Base-by-base conservation (phyloP, 2,113 vertebrate species). In the Rallus limicola region DNA sequence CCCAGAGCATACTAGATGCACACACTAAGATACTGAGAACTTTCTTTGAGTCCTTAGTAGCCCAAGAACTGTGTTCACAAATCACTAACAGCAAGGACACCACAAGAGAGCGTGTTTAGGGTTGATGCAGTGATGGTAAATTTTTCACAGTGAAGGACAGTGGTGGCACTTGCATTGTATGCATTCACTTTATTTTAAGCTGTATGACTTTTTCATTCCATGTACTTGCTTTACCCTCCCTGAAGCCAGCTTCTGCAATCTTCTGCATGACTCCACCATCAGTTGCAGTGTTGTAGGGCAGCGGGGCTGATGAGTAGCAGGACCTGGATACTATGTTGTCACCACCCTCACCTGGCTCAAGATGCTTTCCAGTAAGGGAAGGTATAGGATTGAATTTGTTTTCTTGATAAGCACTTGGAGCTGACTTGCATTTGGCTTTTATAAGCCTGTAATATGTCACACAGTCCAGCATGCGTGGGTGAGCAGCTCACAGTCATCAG, bases 401-500 rank as follows among this genome's bases (percentile, higher is more conserved):
- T 48, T 86, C 11, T 26, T 80, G 14, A n/a, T 65, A 31, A 53
- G 65, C 15, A 34, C 33, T 55, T 82, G 31, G 29, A 69, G 44
- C 6, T 65, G 63, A 42, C 38, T 83, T 12, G 15, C 26, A 34
- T n/a, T 90, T 53, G 16, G 38, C 25, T 46, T 7, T 59, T 50
- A 28, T 16, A 65, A 44, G 10, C 14, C 7, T 60, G 8, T 16
- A n/a, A 33, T 0, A 0, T 70, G 23, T 70, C 6, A 1, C 26
- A 38, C 11, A 56, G 46, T 65, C 56, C 20, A 40, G 13, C 13
- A 56, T 18, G 20, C 0, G 2, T 50, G 28, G 58, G 40, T 50
- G 14, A 75, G 31, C 38, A 80, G 36, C 6, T 31, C 26, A n/a
- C 13, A 69, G 44, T 44, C 16, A 79, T 38, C 26, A 50, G 56